Conservation (phyloP, 2,113 vertebrate species). For the Sylvia atricapilla region DNA sequence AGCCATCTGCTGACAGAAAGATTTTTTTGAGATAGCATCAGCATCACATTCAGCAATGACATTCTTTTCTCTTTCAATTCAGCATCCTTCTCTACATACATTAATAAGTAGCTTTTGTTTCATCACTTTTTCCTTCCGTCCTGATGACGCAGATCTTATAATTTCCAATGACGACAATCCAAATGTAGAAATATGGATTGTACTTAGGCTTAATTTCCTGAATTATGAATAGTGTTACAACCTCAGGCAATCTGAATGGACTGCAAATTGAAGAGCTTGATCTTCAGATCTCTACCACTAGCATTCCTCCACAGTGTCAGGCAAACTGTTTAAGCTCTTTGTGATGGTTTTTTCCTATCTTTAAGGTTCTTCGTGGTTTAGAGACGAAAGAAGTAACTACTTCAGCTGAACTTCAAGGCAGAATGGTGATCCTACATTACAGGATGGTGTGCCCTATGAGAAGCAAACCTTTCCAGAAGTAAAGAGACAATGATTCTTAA, state of each 20-base stretch:
- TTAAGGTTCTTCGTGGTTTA: not conserved
- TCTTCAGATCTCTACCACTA: not conserved
- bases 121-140: not conserved
- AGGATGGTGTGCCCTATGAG: not conserved
- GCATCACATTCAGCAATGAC: not conserved
- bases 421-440: not conserved
- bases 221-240: not conserved
- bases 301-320: not conserved
- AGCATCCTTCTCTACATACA: not conserved
- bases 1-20: not conserved
- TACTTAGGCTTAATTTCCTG: not conserved
- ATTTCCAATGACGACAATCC: not conserved
- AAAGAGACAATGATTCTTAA: not conserved
- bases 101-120: not conserved
- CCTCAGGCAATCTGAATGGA: not conserved
- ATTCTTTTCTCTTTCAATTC: not conserved
- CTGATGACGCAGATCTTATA: rapidly evolving
- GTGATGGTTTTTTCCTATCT: not conserved
- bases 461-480: not conserved
- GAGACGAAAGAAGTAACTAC: not conserved
- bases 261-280: not conserved
- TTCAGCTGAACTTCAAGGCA: not conserved
- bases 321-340: not conserved
- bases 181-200: not conserved
- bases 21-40: not conserved